Base-by-base conservation (phyloP, 2,888 invertebrate species). In the Hoplodrina blanda region DNA sequence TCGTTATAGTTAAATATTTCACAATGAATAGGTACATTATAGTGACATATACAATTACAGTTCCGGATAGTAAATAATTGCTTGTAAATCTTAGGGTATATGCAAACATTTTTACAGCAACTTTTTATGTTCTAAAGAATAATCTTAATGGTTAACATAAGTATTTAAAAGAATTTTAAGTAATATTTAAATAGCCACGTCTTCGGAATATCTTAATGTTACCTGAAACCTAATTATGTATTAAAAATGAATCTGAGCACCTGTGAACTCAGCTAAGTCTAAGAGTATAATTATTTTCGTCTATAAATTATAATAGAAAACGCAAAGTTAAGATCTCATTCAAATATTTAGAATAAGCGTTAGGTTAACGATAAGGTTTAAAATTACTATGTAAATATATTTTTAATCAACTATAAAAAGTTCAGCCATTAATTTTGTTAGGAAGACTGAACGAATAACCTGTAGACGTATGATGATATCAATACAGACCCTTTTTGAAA, bases 291-390 rank as follows among this genome's bases (percentile, higher is more conserved):
- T 25, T 25, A 66, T 63, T 66, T 69, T 62, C 17, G 54, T 62
- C 44, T 55, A n/a, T 62, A 56, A 60, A 63, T 65, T 72, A 65
- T 57, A 62, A 55, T 68, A 73, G 50, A 52, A 70, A 65, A 74
- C 70, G 82, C 69, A 83, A 83, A 79, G 74, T 81, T 78, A 76
- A 82, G 84, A 84, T 84, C 84, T 84, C 84, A 84, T 84, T 60
- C 52, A 76, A 71, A 59, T 82, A 84, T 78, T 81, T 77, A 82
- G 72, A 67, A 52, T 84, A 81, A 78, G 76, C 49, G 25, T 69
- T 81, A 80, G 69, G 65, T 70, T 75, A 73, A 62, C 60, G 59
- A 37, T 77, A 44, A 64, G 37, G 37, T 54, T 57, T 33, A 41
- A 76, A 57, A 63, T 57, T 0, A 60, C 41, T 56, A 64, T 69